Conservation (phyloP, 2,797 vertebrate species). For the Numenius phaeopus region DNA sequence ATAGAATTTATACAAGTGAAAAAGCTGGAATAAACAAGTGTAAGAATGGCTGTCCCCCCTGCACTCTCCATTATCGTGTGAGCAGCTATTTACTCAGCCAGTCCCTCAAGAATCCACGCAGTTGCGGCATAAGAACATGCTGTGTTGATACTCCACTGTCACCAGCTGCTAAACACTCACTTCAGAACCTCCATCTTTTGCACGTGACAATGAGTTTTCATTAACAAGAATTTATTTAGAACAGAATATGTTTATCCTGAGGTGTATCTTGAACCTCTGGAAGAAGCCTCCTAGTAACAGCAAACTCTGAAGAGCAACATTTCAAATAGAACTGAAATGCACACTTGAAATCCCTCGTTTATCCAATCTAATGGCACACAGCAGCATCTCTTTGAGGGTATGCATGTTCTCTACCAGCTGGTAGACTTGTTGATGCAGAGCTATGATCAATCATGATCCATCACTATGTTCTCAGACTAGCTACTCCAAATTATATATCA, state of each 20-base stretch:
- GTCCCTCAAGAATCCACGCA: not conserved
- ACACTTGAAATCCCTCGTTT: not conserved
- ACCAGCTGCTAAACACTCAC: not conserved
- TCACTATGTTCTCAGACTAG: not conserved
- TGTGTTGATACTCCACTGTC: too few species aligned
- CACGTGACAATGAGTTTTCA: not conserved
- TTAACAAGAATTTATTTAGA: not conserved
- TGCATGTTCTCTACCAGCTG: not conserved
- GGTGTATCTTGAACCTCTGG: not conserved
- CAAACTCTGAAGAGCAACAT: not conserved
- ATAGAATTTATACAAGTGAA: not conserved
- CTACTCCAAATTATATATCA: not conserved
- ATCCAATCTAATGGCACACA: not conserved
- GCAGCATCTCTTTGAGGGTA: not conserved
- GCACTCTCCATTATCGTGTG: not conserved
- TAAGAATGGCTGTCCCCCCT: not conserved
- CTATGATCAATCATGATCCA: not conserved
- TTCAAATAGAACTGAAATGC: not conserved
- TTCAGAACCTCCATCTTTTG: not conserved
- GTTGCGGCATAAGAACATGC: not conserved
- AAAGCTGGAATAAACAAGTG: not conserved
- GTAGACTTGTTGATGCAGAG: not conserved
- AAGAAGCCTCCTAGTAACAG: not conserved
- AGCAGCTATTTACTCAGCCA: not conserved
- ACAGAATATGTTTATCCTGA: not conserved